Conservation (phyloP, 2,888 invertebrate genomes). For the Noctua pronuba region DNA sequence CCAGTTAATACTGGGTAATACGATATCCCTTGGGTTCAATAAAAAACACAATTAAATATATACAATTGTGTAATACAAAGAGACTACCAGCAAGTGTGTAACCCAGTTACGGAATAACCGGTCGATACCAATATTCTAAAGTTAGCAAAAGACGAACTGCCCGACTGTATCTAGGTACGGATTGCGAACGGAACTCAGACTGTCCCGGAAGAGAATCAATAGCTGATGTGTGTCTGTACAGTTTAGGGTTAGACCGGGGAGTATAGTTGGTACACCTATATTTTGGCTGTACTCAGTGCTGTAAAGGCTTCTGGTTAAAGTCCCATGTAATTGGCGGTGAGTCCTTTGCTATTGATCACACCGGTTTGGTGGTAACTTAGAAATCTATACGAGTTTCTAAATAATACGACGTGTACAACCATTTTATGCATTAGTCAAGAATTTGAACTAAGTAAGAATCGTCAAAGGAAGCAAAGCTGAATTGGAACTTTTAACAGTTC, state of each 20-base stretch:
- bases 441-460: too few relatives aligned
- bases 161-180: neutral
- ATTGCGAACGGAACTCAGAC: neutral
- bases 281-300: neutral
- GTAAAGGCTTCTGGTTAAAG: neutral
- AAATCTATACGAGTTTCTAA: too few relatives aligned
- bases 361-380: too few relatives aligned
- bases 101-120: neutral
- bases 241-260: neutral
- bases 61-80: neutral
- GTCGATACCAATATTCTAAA: conserved; percentile 31
- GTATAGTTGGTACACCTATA: neutral
- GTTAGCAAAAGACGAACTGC: neutral
- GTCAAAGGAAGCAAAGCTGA: too few relatives aligned
- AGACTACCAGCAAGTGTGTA: neutral
- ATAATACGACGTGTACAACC: too few relatives aligned
- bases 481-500: too few relatives aligned
- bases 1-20: too few relatives aligned
- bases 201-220: neutral
- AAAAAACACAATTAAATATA: too few relatives aligned
- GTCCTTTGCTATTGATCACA: too few relatives aligned
- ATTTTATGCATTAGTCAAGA: too few relatives aligned
- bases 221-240: neutral
- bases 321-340: neutral
- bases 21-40: too few relatives aligned